Conservation (phyloP, 2,888 invertebrate species). For the Acronicta alni region DNA sequence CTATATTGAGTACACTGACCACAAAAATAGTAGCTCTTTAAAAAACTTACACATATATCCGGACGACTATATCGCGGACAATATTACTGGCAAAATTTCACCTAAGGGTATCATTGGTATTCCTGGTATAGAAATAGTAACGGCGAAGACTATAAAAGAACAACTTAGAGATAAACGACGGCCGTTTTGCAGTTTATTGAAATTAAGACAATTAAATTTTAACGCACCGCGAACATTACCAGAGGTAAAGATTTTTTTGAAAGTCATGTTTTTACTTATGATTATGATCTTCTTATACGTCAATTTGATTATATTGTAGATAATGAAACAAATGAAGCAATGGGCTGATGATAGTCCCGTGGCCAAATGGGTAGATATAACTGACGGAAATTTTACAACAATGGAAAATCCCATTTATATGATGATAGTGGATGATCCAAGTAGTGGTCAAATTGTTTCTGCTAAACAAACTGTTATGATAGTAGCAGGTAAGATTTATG, state of each 20-base stretch:
- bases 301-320: slow-evolving; percentile 60
- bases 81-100: slow-evolving; percentile 1
- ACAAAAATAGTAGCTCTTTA: slow-evolving; percentile 18
- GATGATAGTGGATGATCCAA: slow-evolving; percentile 84
- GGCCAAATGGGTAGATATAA: slow-evolving; percentile 80
- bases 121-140: slow-evolving; percentile 16
- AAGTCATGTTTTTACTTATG: too few relatives aligned
- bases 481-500: slow-evolving; percentile 73
- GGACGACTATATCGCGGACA: slow-evolving; percentile 16
- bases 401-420: slow-evolving; percentile 86
- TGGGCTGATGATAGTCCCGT: slow-evolving; percentile 82
- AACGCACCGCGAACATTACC: slow-evolving; percentile 75
- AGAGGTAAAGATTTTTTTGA: slow-evolving; percentile 67
- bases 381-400: slow-evolving; percentile 77
- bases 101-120: slow-evolving; percentile 16
- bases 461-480: slow-evolving; percentile 84
- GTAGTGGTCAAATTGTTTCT: slow-evolving; percentile 79
- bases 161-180: slow-evolving; percentile 49
- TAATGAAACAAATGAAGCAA: slow-evolving; percentile 74
- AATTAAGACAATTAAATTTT: slow-evolving; percentile 73
- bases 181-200: slow-evolving; percentile 71
- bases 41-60: slow-evolving; percentile 17
- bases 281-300: neutral
- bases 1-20: slow-evolving; percentile 28
- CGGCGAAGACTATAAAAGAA: slow-evolving; percentile 22